Conservation (phyloP, 2,113 vertebrate species). For the Sapajus apella region DNA sequence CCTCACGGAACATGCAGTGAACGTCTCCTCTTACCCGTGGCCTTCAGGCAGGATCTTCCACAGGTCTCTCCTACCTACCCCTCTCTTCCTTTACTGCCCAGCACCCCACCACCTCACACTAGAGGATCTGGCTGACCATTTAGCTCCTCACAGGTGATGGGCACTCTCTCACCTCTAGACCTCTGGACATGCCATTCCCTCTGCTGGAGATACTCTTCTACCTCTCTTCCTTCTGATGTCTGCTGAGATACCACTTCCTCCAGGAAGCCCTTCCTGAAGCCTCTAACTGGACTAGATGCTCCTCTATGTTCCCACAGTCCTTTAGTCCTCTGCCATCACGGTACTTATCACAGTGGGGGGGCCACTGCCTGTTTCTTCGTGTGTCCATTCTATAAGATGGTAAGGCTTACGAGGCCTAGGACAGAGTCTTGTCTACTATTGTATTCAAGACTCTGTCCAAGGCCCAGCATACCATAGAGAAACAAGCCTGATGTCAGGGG, state of each 20-base stretch:
- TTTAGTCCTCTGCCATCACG: not conserved
- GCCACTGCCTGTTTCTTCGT: not conserved
- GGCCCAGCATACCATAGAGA: no score
- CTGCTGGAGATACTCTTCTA: not conserved
- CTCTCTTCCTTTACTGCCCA: not conserved
- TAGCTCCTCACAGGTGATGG: not conserved
- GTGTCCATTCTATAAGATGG: not conserved
- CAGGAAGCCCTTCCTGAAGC: not conserved
- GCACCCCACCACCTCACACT: not conserved
- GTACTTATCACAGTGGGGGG: not conserved
- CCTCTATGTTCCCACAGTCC: not conserved
- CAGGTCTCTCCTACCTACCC: accelerated
- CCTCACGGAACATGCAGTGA: accelerated
- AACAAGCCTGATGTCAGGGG: not conserved
- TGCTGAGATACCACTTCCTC: not conserved
- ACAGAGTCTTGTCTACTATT: not conserved
- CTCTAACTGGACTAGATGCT: not conserved
- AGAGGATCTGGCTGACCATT: not conserved
- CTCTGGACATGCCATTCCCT: not conserved
- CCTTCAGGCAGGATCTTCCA: not conserved
- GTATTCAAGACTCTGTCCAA: not conserved
- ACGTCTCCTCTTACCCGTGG: not conserved
- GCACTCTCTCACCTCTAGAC: not conserved
- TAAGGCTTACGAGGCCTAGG: not conserved
- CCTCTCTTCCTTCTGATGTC: not conserved